Conservation (phyloP, 1,140 invertebrate species). For the Diplogasteroides magnus region DNA sequence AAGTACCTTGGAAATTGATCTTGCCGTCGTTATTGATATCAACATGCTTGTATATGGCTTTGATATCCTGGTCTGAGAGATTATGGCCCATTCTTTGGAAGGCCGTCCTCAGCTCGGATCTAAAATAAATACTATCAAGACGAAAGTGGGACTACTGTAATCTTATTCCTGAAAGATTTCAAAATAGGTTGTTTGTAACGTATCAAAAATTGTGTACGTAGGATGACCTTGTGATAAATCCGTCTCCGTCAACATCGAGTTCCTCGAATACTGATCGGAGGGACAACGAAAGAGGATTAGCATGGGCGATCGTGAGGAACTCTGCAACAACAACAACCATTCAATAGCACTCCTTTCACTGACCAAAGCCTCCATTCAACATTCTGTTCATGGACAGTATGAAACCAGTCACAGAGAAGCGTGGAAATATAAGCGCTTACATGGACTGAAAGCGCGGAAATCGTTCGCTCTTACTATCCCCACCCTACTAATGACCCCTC, state of each 20-base stretch:
- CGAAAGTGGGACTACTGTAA: neutral
- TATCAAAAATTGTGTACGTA: neutral
- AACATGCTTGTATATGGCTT: slow-evolving; percentile 55
- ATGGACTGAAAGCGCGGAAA: no score
- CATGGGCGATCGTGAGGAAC: slow-evolving; percentile 50
- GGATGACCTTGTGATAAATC: slow-evolving; percentile 45
- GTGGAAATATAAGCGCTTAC: no score
- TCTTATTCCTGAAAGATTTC: neutral
- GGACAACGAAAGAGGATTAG: slow-evolving; percentile 53
- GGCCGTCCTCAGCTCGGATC: slow-evolving; percentile 50
- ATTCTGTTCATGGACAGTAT: no score
- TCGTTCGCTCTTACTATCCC: no score
- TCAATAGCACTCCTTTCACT: no score
- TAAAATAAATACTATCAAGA: slow-evolving; percentile 16
- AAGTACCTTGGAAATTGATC: slow-evolving; percentile 51
- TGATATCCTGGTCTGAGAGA: slow-evolving; percentile 51
- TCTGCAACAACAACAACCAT: no score
- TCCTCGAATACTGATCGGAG: slow-evolving; percentile 53
- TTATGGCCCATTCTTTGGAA: slow-evolving; percentile 54
- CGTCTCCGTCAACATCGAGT: slow-evolving; percentile 54
- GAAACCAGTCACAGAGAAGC: no score
- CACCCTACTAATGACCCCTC: no score
- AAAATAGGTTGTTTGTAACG: neutral
- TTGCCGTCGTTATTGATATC: slow-evolving; percentile 54
- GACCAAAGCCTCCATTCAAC: no score